phyloP scores from a whole-genome alignment of 2,113 vertebrate genomes.

The Felis chaus region DNA sequence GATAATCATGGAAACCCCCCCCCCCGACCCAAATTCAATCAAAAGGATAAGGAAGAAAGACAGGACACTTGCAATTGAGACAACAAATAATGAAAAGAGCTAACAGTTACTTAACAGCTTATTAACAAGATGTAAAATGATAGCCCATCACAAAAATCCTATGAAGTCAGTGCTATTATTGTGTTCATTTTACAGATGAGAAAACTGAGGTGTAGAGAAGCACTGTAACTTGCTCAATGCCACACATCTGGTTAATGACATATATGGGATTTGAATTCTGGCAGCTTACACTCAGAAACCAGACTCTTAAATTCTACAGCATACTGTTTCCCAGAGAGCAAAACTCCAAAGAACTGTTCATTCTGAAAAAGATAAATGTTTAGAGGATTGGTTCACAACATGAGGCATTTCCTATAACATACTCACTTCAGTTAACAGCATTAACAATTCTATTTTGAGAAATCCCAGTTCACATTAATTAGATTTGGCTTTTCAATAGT shows the following conservation, averaged over 20 bases:
- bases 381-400: background rate
- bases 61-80: background rate
- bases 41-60: background rate
- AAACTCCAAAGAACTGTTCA: conserved; percentile 8
- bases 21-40: conserved; percentile 17
- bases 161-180: background rate
- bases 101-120: background rate
- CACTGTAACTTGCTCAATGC: background rate
- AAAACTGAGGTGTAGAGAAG: background rate
- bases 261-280: background rate
- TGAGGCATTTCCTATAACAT: background rate
- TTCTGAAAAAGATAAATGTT: conserved; percentile 24
- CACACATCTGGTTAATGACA: background rate
- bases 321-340: background rate
- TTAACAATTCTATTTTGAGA: conserved; percentile 39
- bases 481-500: background rate
- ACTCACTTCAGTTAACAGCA: background rate
- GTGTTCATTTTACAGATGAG: background rate
- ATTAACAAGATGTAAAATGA: background rate
- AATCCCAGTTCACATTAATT: background rate
- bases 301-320: background rate
- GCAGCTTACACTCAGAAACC: background rate
- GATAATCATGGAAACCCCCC: background rate
- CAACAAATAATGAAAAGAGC: background rate
- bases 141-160: background rate